A percentile compares a stretch with the other conserved stretches of the same genome.
Evolutionary conservation across 2,888 invertebrate species (phyloP).

Genomic region (Neria commutata): DNA sequence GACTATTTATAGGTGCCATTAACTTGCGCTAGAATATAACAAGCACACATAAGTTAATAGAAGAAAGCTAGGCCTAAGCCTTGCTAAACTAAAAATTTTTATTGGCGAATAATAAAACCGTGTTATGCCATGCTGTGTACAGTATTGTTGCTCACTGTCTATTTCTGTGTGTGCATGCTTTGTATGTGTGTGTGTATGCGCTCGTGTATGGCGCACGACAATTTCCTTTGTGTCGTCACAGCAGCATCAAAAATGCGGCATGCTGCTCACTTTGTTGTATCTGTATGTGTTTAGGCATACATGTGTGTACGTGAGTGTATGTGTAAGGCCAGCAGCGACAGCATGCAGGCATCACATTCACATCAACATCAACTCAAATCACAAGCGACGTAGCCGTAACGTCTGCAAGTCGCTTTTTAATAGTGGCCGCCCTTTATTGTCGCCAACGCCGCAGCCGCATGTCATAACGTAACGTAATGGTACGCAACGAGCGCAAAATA

Average conservation of each 20-base stretch:
- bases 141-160: too few species aligned
- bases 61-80: too few species aligned
- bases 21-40: too few species aligned
- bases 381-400: neutral
- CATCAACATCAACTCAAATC: neutral
- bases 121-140: too few species aligned
- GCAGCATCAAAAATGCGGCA: conserved; percentile 4
- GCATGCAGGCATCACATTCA: neutral
- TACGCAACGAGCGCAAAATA: conserved; percentile 30
- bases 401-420: too few species aligned
- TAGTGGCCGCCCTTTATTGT: conserved; percentile 21
- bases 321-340: neutral
- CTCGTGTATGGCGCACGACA: neutral
- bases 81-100: too few species aligned
- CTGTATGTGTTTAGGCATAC: conserved; percentile 20
- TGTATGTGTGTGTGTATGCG: too few species aligned
- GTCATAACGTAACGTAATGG: neutral
- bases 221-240: conserved; percentile 28
- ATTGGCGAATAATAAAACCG: too few species aligned
- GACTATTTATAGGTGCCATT: too few species aligned
- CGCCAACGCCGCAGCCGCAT: conserved; percentile 13
- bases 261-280: conserved; percentile 17
- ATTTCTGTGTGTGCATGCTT: too few species aligned
- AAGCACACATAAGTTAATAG: too few species aligned
- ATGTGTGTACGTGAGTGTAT: neutral